These are phyloP conservation scores for Pandion haliaetus DNA, from an alignment of 2,113 vertebrate genomes.

Conservation along the genomic window DNA sequence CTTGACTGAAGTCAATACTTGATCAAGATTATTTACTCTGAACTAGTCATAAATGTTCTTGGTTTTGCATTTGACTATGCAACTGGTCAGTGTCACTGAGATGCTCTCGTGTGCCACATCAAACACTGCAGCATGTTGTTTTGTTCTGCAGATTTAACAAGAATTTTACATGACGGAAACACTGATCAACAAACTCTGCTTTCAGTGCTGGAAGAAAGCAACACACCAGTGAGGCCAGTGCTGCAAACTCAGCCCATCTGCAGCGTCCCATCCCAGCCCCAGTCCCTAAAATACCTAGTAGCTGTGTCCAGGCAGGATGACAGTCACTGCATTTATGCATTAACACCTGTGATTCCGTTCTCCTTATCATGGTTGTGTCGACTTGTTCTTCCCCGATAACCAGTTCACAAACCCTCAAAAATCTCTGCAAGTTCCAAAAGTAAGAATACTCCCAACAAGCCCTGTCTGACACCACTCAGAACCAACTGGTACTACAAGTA, in stretches of 20 bases:
- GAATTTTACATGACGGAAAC: background rate
- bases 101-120: fast-evolving
- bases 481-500: background rate
- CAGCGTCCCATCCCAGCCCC: background rate
- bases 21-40: background rate
- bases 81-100: fast-evolving
- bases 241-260: background rate
- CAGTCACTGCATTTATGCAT: fast-evolving
- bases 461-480: background rate
- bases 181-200: background rate
- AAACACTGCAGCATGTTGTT: background rate
- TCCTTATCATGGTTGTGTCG: fast-evolving
- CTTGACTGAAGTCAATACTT: background rate
- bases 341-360: background rate
- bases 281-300: fast-evolving
- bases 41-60: fast-evolving
- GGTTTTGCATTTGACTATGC: background rate
- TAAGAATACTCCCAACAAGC: background rate
- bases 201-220: background rate
- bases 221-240: background rate
- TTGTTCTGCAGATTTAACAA: no score
- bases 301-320: background rate
- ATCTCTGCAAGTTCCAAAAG: background rate
- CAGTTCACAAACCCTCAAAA: background rate
- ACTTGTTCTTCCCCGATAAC: background rate